Evolutionary conservation across 1,140 invertebrate genomes (phyloP), one percentile per base, ranked within the genome.

Genomic region (Hypothenemus hampei): DNA sequence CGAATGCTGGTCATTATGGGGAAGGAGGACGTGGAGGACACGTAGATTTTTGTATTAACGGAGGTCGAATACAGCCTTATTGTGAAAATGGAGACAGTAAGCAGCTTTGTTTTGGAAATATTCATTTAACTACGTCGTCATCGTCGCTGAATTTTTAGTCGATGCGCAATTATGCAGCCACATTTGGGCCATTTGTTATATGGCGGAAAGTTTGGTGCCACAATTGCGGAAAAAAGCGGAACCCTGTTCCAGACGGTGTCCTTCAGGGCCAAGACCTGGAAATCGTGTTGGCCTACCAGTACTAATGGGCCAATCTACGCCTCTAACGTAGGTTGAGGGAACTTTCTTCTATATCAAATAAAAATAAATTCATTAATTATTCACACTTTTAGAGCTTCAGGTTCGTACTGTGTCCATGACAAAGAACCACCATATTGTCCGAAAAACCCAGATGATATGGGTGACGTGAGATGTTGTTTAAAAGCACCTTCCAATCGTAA

Each of bases 41-140:
- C 63, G 81, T 84, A 0, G 85, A 88, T 68, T 82, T 88, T 64
- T 88, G 85, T 60, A 77, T 87, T 4, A 87, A 87, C 62, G 86
- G 86, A 0, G 85, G 85, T 5, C 75, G 81, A 60, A 73, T 79
- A 36, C 85, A 87, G 64, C 85, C 85, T 0, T 87, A 79, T 65
- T 88, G 86, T 64, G 77, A 78, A 61, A 79, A 82, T 59, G 79
- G 79, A n/a, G 77, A 78, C 6, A 83, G 81, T 83, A 66, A 74
- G 75, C 72, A 20, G 3, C 40, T 39, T 3, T 43, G 15, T 21
- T 7, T 7, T 1, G 40, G 10, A 21, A 43, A 20, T 43, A 11
- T 43, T 5, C 22, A 23, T 43, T 11, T 37, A 15, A 37, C 6
- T 11, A 16, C 6, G 6, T 37, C n/a, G n/a, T n/a, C n/a, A n/a